A percentile compares a stretch with the other conserved stretches of the same genome.
Conservation (phyloP, 30 jellyfish, hydroid and myxozoan species). For the Turritopsis rubra region DNA sequence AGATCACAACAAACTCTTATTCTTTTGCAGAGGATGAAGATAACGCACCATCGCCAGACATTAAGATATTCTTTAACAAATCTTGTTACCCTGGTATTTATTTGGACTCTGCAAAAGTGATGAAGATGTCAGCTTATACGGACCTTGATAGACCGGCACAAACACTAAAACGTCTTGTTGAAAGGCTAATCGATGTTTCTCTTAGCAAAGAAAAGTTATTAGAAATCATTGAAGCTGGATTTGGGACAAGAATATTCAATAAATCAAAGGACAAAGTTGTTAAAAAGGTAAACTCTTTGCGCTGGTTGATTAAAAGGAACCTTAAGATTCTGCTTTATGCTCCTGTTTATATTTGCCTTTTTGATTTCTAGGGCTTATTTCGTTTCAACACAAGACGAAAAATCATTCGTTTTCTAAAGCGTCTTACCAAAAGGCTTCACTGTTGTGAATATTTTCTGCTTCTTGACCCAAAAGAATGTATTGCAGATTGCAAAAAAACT, state of each 20-base stretch:
- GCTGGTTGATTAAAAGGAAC: neutral
- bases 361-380: conserved; percentile 55
- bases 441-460: conserved; percentile 82
- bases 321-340: neutral
- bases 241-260: conserved; percentile 56
- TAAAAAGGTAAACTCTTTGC: conserved; percentile 61
- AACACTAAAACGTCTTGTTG: conserved; percentile 55
- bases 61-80: conserved; percentile 60
- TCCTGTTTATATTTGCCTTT: neutral
- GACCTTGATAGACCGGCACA: conserved; percentile 64
- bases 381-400: conserved; percentile 70
- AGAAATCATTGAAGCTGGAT: conserved; percentile 79
- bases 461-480: conserved; percentile 41
- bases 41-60: conserved; percentile 33
- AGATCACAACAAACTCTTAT: neutral
- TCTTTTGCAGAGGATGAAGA: conserved; percentile 50
- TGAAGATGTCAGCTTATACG: conserved; percentile 46
- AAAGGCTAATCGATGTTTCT: conserved; percentile 46
- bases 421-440: conserved; percentile 67
- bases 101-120: conserved; percentile 61
- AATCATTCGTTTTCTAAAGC: conserved; percentile 60
- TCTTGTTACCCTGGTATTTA: conserved; percentile 63
- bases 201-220: conserved; percentile 34
- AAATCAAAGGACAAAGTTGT: conserved; percentile 71
- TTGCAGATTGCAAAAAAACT: conserved; percentile 15